Evolutionary conservation across 2,113 vertebrate species (phyloP).

Genomic region (Ginglymostoma cirratum): DNA sequence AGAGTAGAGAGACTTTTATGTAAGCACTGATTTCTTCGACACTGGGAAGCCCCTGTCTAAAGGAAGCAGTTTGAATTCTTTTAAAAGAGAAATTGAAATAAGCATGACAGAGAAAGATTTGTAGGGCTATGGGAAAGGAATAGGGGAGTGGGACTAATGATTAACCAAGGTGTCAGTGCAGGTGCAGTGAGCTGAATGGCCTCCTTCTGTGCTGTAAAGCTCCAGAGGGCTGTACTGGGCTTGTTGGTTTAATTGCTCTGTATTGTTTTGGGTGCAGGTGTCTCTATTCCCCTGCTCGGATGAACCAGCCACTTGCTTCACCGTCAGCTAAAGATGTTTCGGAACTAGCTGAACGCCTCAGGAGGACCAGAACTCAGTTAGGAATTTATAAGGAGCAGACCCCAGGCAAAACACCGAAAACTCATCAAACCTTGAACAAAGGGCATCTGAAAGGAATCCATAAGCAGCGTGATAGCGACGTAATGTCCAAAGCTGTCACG

Average conservation of each 20-base stretch:
- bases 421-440: constrained; percentile 19
- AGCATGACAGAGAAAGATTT: background rate
- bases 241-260: too few relatives aligned
- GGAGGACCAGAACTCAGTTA: background rate
- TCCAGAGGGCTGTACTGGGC: background rate
- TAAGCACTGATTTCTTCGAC: background rate
- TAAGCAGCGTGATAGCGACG: background rate
- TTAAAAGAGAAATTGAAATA: background rate
- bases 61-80: background rate
- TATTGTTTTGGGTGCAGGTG: constrained; percentile 40
- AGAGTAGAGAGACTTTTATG: background rate
- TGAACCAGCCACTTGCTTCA: background rate
- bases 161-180: background rate
- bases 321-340: background rate
- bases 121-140: background rate
- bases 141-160: background rate
- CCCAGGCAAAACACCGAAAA: constrained; percentile 34
- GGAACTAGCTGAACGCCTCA: constrained; percentile 36
- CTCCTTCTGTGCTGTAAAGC: background rate
- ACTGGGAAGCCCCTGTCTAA: background rate
- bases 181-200: background rate
- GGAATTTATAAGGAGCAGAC: background rate
- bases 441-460: constrained; percentile 4
- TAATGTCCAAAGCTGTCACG: background rate
- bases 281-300: constrained; percentile 39